phyloP scores from a whole-genome alignment of 1,140 invertebrate species.

The Lordiphosa clarofinis region DNA sequence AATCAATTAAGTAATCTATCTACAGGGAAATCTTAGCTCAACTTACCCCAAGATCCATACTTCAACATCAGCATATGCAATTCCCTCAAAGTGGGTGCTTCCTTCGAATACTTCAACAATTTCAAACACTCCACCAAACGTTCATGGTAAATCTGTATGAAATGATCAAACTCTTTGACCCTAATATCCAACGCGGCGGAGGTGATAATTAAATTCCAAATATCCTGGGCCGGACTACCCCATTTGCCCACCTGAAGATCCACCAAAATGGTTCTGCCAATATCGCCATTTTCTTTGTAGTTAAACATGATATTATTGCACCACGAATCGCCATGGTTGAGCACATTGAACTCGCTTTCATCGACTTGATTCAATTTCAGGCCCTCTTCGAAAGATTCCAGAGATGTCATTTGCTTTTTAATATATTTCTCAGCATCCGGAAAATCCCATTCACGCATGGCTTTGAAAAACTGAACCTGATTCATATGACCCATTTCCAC shows the following conservation, averaged over 20 bases:
- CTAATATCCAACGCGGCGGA: slow-evolving; percentile 47
- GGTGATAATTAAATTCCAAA: slow-evolving; percentile 50
- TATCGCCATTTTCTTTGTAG: slow-evolving; percentile 64
- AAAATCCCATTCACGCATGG: slow-evolving; percentile 25
- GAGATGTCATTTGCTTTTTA: neutral
- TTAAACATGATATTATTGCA: slow-evolving; percentile 74
- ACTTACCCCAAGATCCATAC: slow-evolving; percentile 52
- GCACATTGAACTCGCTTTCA: slow-evolving; percentile 81
- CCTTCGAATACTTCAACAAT: slow-evolving; percentile 49
- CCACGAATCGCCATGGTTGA: slow-evolving; percentile 83
- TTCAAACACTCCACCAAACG: slow-evolving; percentile 47
- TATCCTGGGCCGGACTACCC: slow-evolving; percentile 51
- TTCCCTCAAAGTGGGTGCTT: slow-evolving; percentile 37
- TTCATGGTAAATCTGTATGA: slow-evolving; percentile 53
- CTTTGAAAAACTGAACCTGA: slow-evolving; percentile 1
- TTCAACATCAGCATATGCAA: slow-evolving; percentile 45
- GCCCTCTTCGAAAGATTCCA: slow-evolving; percentile 10
- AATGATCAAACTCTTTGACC: slow-evolving; percentile 52
- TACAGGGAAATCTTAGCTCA: no score
- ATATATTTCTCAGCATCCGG: slow-evolving; percentile 44
- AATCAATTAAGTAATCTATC: neutral
- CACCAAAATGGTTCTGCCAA: slow-evolving; percentile 40
- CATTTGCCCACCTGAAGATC: slow-evolving; percentile 53
- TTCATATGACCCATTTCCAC: slow-evolving; percentile 4
- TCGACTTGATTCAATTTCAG: slow-evolving; percentile 28